Conservation (phyloP, 2,888 invertebrate species). For the Lochmaea capreae region DNA sequence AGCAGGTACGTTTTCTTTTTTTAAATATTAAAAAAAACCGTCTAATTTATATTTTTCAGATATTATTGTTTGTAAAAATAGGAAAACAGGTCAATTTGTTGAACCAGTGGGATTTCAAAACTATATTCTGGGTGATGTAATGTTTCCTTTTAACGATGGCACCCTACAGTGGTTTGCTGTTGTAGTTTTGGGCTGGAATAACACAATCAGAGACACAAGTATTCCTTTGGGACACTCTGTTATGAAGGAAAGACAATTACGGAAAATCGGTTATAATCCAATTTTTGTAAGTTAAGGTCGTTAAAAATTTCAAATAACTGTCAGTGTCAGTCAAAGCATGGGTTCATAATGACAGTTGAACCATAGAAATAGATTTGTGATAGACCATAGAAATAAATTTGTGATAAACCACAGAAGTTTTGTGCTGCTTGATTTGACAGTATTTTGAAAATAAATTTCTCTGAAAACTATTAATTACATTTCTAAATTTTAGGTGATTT, state of each 20-base stretch:
- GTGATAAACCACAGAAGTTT: too few relatives aligned
- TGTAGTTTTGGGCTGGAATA: slow-evolving; percentile 73
- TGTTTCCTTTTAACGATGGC: slow-evolving; percentile 45
- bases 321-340: too few relatives aligned
- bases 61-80: slow-evolving; percentile 64
- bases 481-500: slow-evolving; percentile 51
- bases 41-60: slow-evolving; percentile 48
- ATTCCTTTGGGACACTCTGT: slow-evolving; percentile 68
- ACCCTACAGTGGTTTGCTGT: slow-evolving; percentile 69
- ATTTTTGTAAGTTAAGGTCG: background rate
- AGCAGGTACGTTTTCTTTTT: slow-evolving; percentile 65
- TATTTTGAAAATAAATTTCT: background rate
- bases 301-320: background rate
- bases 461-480: background rate
- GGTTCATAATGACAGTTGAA: too few relatives aligned
- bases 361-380: too few relatives aligned
- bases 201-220: slow-evolving; percentile 67
- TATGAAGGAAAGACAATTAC: slow-evolving; percentile 75
- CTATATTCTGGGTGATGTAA: slow-evolving; percentile 67
- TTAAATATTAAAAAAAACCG: background rate
- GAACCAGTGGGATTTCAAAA: slow-evolving; percentile 66
- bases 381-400: too few relatives aligned
- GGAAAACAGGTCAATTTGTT: slow-evolving; percentile 66
- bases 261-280: slow-evolving; percentile 71
- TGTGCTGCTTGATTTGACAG: too few relatives aligned